Evolutionary conservation across 2,113 vertebrate genomes (phyloP), one percentile per base, ranked within the genome.

Genomic region (Apistogramma diplotaenia): DNA sequence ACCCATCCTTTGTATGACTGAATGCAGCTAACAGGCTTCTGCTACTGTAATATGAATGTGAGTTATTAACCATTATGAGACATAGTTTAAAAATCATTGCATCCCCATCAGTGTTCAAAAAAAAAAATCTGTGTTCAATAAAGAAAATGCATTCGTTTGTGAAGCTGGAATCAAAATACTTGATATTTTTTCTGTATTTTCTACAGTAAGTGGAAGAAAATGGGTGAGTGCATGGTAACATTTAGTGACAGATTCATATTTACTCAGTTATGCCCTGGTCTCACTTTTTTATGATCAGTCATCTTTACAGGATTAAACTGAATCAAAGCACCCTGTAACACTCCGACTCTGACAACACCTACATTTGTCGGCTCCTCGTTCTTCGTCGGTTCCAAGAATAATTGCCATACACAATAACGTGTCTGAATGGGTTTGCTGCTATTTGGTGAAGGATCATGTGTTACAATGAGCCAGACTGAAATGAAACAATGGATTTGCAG

Each of bases 381-480:
- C 79, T 82, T 53, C 37, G 78, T 40, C 55, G 76, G 31, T 84
- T 85, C 79, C 81, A 53, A 65, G 59, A 90, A 80, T 76, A 70
- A 85, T 79, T 49, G 72, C 78, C 59, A 13, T 43, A 72, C 76
- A 86, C 82, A 89, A 86, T 85, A 54, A 79, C 53, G 76, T 57
- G 86, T 85, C 85, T 85, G 86, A 89, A 83, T 80, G 85, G 82
- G 86, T 87, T 91, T 84, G 84, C 89, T 83, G 80, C 77, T 93
- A 85, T 92, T 92, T 91, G 85, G 67, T 54, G 82, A 91, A 65
- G 91, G 93, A 92, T 93, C 82, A 76, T 72, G 78, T 27, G 61
- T 61, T 85, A 90, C 90, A 94, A 73, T 86, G 89, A 89, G 78
- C 87, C 90, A 92, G 92, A 92, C 86, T 78, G 84, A 79, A 84